Evolutionary conservation across 2,113 vertebrate species (phyloP).

Genomic region (Epinephelus fuscoguttatus): DNA sequence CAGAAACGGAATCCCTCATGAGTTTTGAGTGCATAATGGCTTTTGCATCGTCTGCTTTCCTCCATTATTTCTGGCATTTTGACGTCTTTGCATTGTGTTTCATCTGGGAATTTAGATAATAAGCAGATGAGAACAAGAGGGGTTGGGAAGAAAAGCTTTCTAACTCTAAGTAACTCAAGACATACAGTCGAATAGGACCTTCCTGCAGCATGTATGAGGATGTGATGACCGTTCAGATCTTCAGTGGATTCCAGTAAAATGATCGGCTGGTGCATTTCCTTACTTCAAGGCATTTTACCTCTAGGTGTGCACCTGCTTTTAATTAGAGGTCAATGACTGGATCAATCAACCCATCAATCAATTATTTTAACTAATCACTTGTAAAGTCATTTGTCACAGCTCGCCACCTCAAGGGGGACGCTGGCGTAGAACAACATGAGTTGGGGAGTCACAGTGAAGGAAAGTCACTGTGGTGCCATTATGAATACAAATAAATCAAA

Average conservation of each 20-base stretch:
- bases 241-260: slow-evolving; percentile 1
- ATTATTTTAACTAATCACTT: slow-evolving; percentile 56
- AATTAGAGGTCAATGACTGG: slow-evolving; percentile 47
- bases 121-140: background rate
- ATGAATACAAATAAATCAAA: slow-evolving; percentile 40
- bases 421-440: background rate
- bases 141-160: background rate
- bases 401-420: background rate
- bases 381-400: slow-evolving; percentile 61
- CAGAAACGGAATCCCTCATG: background rate
- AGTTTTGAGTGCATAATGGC: background rate
- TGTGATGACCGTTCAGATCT: background rate
- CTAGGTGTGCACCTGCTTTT: slow-evolving; percentile 18
- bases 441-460: slow-evolving; percentile 8
- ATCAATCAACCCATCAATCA: slow-evolving; percentile 63
- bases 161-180: background rate
- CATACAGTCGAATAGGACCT: background rate
- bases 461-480: slow-evolving; percentile 11
- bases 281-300: slow-evolving; percentile 5
- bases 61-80: background rate
- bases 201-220: background rate
- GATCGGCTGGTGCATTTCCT: background rate
- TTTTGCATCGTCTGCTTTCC: background rate
- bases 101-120: background rate
- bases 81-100: slow-evolving; percentile 1